Evolutionary conservation across 2,113 vertebrate genomes (phyloP), one percentile per base, ranked within the genome.

Genomic region (Lethenteron reissneri): DNA sequence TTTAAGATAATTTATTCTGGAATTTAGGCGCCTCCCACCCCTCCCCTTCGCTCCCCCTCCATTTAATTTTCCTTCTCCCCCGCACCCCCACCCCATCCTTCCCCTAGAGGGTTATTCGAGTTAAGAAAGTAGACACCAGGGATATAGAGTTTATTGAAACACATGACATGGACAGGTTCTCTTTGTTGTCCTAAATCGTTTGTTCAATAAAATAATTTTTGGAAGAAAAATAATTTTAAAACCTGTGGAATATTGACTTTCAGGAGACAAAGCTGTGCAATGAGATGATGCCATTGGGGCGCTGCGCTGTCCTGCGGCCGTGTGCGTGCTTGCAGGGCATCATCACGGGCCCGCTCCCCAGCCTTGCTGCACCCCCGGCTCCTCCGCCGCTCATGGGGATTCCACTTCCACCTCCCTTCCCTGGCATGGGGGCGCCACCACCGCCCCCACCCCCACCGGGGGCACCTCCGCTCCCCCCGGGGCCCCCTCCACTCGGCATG

Each of bases 401-500:
- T 80, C 77, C 82, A 4, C 71, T 80, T 0, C 81, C 81, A 5
- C 83, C 82, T 10, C 83, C 82, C 0, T 21, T 57, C 13, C 72
- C 69, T 10, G 60, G 82, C 80, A 2, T 70, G 10, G 68, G 82
- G 78, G 70, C 81, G 80, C 75, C 86, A 72, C 84, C 83, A 1
- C 91, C 90, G 5, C 91, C 88, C 3, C 85, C 85, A 11, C 84
- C 81, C 12, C 85, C 82, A 5, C 85, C 84, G 2, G 88, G 89
- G 5, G 88, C 78, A 3, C 88, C 88, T 11, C 91, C 87, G 69
- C 86, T 83, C 11, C 90, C 90, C 2, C 91, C 90, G 0, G 91
- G 90, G n/a, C 90, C 87, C 4, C 90, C 92, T 2, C 90, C 92
- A 11, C 83, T 90, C 73, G 90, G 89, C 70, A 77, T 71, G 70